Evolutionary conservation across 1,140 invertebrate genomes (phyloP).

Genomic region (Harpegnathos saltator): DNA sequence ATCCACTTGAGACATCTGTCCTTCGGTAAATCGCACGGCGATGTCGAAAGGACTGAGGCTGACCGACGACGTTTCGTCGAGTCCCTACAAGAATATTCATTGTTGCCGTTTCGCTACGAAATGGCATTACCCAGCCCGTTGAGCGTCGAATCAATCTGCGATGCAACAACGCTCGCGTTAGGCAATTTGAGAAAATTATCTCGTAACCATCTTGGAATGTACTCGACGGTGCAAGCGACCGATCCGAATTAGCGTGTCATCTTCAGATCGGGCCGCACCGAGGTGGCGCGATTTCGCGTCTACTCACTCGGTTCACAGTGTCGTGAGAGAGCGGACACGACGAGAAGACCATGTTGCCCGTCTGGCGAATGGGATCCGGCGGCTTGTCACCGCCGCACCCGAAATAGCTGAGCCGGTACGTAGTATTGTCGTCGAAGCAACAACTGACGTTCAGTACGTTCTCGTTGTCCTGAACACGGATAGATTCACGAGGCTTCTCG

Average conservation of each 20-base stretch:
- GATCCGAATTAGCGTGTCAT: slow-evolving; percentile 20
- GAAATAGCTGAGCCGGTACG: slow-evolving; percentile 83
- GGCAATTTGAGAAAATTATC: slow-evolving; percentile 37
- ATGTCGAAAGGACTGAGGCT: slow-evolving; percentile 18
- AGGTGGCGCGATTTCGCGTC: slow-evolving; percentile 1
- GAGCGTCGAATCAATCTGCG: slow-evolving; percentile 29
- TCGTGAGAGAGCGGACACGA: slow-evolving; percentile 78
- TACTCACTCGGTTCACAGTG: slow-evolving; percentile 78
- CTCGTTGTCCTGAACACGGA: slow-evolving; percentile 55
- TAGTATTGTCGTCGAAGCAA: slow-evolving; percentile 81
- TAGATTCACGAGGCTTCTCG: slow-evolving; percentile 69
- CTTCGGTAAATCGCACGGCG: no score
- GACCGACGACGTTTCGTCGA: not conserved
- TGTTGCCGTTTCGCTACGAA: slow-evolving; percentile 28
- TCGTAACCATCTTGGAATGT: slow-evolving; percentile 27
- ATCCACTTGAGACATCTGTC: no score
- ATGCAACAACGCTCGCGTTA: slow-evolving; percentile 17
- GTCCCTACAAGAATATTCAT: slow-evolving; percentile 31
- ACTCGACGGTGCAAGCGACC: not conserved
- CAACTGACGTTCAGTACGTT: slow-evolving; percentile 78
- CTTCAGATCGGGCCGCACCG: not conserved
- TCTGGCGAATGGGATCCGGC: slow-evolving; percentile 70
- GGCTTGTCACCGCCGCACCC: slow-evolving; percentile 75
- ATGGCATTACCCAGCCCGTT: slow-evolving; percentile 2
- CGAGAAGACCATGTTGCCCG: slow-evolving; percentile 71